Conservation (phyloP, 2,113 vertebrate genomes). For the Rhinolophus ferrumequinum region DNA sequence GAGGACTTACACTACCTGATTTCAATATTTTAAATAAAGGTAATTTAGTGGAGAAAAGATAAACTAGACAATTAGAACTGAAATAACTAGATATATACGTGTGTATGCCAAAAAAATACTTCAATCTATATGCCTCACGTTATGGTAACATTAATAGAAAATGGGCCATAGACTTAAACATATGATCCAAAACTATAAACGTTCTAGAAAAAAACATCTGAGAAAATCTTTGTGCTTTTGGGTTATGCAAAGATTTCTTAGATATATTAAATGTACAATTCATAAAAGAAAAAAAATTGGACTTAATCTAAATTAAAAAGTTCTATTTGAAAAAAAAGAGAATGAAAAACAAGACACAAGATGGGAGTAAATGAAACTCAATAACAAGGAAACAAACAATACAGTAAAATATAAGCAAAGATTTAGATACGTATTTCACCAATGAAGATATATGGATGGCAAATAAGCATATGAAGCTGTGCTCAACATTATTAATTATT, state of each 20-base stretch:
- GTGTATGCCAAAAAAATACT: background rate
- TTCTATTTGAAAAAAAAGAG: background rate
- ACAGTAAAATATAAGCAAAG: background rate
- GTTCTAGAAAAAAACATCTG: background rate
- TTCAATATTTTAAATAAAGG: conserved; percentile 10
- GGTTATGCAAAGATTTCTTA: background rate
- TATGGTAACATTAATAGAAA: background rate
- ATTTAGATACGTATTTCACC: background rate
- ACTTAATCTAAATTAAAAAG: background rate
- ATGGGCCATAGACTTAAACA: background rate
- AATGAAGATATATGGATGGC: background rate
- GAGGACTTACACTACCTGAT: background rate
- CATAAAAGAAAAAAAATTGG: background rate
- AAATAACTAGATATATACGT: background rate
- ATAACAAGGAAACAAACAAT: background rate
- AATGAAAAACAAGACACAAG: background rate
- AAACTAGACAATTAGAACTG: background rate
- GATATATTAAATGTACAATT: background rate
- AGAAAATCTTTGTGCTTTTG: background rate
- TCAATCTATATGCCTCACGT: background rate
- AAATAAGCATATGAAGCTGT: background rate
- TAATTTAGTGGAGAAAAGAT: background rate
- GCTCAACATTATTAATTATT: background rate
- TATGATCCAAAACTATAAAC: background rate
- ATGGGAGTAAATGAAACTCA: background rate